A percentile compares a stretch with the other conserved stretches of the same genome.
These are phyloP conservation scores for Meta bourneti DNA, from an alignment of 2,888 invertebrate genomes.

Conservation along the genomic window DNA sequence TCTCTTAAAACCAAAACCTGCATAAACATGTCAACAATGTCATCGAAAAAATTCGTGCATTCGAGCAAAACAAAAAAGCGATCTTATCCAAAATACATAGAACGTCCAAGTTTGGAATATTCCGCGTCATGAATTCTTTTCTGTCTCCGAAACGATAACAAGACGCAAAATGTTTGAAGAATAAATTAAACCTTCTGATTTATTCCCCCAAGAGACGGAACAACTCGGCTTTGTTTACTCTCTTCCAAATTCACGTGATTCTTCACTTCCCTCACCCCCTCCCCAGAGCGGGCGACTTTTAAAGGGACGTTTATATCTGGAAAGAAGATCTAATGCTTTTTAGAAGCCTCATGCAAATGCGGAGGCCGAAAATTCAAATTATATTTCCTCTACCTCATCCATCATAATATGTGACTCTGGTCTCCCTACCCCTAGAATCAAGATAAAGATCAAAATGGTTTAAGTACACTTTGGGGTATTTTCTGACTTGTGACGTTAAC, in stretches of 20 bases:
- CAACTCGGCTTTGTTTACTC: constrained; percentile 68
- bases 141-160: constrained; percentile 26
- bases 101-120: constrained; percentile 31
- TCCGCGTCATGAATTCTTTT: not conserved
- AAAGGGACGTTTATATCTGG: constrained; percentile 73
- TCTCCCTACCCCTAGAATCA: not conserved
- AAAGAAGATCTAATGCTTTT: constrained; percentile 67
- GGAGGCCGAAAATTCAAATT: constrained; percentile 74
- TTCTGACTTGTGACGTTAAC: not conserved
- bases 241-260: constrained; percentile 39
- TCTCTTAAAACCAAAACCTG: too few relatives aligned
- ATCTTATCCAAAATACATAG: constrained; percentile 8
- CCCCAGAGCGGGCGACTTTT: constrained; percentile 50
- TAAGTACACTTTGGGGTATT: constrained; percentile 13
- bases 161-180: constrained; percentile 58
- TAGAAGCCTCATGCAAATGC: constrained; percentile 71
- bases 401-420: constrained; percentile 72
- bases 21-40: too few relatives aligned
- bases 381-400: constrained; percentile 68
- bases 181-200: constrained; percentile 65
- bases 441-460: constrained; percentile 22
- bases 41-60: too few relatives aligned
- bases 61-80: not conserved
- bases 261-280: not conserved
- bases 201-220: constrained; percentile 51